Percentiles rank a stretch among this genome's conserved stretches.
Conservation (phyloP, 2,888 invertebrate species). For the Chromoteleia sp. region DNA sequence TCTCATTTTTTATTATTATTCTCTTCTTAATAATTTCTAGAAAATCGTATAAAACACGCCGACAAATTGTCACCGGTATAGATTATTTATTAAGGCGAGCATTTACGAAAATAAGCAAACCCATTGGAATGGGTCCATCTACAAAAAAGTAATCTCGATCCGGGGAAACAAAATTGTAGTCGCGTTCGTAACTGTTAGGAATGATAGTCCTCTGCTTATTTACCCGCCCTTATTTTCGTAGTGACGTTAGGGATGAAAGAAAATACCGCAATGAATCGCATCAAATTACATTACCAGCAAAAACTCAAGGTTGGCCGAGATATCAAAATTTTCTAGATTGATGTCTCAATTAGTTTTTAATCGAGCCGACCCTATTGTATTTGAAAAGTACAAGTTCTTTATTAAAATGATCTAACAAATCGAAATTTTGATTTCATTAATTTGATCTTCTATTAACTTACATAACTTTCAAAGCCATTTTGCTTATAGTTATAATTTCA, state of each 20-base stretch:
- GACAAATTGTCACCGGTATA: not conserved
- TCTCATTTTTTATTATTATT: not conserved
- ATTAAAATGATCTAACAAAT: too few relatives aligned
- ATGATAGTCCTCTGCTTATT: constrained; percentile 25
- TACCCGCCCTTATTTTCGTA: constrained; percentile 36
- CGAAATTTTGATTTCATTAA: not conserved
- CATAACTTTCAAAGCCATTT: too few relatives aligned
- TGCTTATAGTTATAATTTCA: too few relatives aligned
- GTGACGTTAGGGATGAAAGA: constrained; percentile 46
- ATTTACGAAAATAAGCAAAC: constrained; percentile 9
- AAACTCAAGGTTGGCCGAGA: constrained; percentile 43
- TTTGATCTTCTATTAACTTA: too few relatives aligned
- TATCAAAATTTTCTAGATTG: constrained; percentile 23
- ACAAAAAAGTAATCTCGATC: constrained; percentile 21
- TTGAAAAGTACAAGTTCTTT: not conserved
- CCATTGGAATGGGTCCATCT: not conserved
- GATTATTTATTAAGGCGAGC: not conserved
- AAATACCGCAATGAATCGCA: constrained; percentile 39
- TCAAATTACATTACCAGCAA: constrained; percentile 46
- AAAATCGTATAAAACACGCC: not conserved
- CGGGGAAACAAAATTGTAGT: constrained; percentile 21
- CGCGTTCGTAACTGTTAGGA: constrained; percentile 21
- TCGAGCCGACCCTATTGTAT: not conserved
- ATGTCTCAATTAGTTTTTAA: constrained; percentile 19
- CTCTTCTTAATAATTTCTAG: too few relatives aligned